Base-by-base conservation (phyloP, 2,797 vertebrate genomes). In the Vespertilio murinus region DNA sequence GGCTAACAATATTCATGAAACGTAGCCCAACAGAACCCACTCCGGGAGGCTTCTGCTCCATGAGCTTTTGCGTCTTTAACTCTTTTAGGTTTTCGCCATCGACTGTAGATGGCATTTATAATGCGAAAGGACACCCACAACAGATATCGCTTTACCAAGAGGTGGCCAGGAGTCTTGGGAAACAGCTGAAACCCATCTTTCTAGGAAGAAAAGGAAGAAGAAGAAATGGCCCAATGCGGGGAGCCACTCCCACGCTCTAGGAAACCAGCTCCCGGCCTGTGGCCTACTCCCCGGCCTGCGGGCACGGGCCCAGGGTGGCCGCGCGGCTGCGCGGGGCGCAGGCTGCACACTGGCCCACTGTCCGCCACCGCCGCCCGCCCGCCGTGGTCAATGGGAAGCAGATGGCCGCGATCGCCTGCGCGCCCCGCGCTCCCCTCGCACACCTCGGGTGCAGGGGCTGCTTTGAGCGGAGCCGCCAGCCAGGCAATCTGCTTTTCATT, bases 171-270 rank as follows among this genome's bases (percentile, higher is more conserved):
- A 91, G 61, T 79, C 93, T 87, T 92, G 73, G 86, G 69, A 96
- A 96, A 96, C 67, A 96, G 92, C 93, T 94, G 96, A 97, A 96
- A 86, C 10, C 45, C 95, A 96, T 96, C 93, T 95, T 97, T 97
- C 94, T 96, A 96, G 95, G 94, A 97, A 97, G 94, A 80, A 93
- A 91, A 90, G 81, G 89, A 92, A 92, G 88, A 93, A 88, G 91
- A 69, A 88, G 91, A 70, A 83, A 84, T 1, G 25, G 54, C 73
- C 61, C 64, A 78, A 12, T 35, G 90, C 77, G 70, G 78, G 75
- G 33, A 84, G 78, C 78, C 93, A 79, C 95, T 90, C 93, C 90
- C 96, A 95, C 88, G 77, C 88, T 96, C 93, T 73, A 96, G 95
- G 95, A 96, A 96, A 94, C 5, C 9, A 35, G 33, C 84, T 85